phyloP scores from a whole-genome alignment of 2,113 vertebrate species.

The Athene noctua region DNA sequence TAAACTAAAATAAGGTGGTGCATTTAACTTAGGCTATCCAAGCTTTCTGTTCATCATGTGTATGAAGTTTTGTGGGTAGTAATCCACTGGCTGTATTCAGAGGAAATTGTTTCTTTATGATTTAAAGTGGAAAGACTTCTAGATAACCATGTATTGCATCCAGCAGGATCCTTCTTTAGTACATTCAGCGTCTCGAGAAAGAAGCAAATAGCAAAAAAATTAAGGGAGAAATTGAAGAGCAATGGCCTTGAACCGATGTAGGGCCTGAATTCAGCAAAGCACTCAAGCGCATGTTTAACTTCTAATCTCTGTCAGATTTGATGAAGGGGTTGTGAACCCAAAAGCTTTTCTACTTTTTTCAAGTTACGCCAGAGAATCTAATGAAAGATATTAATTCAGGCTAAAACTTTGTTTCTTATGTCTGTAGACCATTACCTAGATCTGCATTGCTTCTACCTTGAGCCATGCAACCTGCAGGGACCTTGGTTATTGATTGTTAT shows the following conservation, averaged over 20 bases:
- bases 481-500: neutral
- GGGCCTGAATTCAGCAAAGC: neutral
- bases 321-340: neutral
- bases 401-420: neutral
- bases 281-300: neutral
- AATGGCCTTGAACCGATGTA: neutral
- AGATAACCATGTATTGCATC: neutral
- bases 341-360: neutral
- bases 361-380: fast-evolving
- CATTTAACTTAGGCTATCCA: neutral
- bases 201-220: neutral
- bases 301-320: conserved; percentile 1
- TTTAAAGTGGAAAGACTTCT: neutral
- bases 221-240: conserved; percentile 30
- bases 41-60: neutral
- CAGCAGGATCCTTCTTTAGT: neutral
- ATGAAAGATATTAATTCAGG: neutral
- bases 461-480: fast-evolving
- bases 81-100: neutral
- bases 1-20: neutral
- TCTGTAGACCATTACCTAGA: neutral
- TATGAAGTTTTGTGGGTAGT: neutral
- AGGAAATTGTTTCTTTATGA: conserved; percentile 31
- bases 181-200: neutral
- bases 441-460: neutral